Conservation (phyloP, 2,797 vertebrate genomes). For the Enteromius treurensis region DNA sequence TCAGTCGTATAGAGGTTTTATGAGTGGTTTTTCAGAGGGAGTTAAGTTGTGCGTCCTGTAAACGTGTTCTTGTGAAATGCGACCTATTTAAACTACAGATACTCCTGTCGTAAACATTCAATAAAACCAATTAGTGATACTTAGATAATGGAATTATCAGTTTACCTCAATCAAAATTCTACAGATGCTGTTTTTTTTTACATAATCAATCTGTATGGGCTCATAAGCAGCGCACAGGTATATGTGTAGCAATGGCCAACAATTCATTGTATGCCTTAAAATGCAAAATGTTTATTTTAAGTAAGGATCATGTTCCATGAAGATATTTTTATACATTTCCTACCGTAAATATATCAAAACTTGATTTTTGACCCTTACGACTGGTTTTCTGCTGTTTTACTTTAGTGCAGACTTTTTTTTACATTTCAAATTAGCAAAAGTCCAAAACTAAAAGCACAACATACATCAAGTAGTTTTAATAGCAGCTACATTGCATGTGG, state of each 20-base stretch:
- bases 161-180: background rate
- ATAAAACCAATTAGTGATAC: background rate
- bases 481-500: background rate
- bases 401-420: background rate
- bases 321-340: too few relatives aligned
- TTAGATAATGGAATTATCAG: constrained; percentile 1
- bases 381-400: background rate
- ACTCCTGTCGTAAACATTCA: background rate
- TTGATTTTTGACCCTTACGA: too few relatives aligned
- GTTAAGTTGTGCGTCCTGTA: constrained; percentile 6
- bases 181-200: background rate
- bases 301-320: too few relatives aligned
- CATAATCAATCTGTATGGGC: background rate
- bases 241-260: too few relatives aligned
- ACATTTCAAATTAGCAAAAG: background rate
- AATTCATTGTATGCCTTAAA: too few relatives aligned
- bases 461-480: background rate
- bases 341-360: too few relatives aligned
- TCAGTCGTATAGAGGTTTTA: constrained; percentile 15
- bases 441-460: background rate
- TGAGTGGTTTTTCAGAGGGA: constrained; percentile 12
- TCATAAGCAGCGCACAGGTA: too few relatives aligned
- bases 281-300: too few relatives aligned
- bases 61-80: background rate
- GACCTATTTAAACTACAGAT: background rate